phyloP scores from a whole-genome alignment of 2,113 vertebrate species.

The Alectura lathami region DNA sequence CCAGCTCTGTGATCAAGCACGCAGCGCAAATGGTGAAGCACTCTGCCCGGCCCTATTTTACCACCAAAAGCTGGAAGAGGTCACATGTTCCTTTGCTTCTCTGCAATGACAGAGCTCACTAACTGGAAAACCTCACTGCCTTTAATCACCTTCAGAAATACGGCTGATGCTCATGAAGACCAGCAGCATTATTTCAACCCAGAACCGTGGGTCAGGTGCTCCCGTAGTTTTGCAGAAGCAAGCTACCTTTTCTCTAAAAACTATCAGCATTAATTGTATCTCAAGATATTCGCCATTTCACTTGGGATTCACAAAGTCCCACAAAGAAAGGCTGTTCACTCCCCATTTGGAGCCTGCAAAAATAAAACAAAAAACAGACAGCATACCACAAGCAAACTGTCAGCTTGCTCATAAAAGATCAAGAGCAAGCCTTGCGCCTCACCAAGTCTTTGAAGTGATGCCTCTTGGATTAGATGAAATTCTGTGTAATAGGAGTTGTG shows the following conservation, averaged over 20 bases:
- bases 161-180: background rate
- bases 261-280: background rate
- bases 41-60: background rate
- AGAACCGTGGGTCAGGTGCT: background rate
- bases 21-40: background rate
- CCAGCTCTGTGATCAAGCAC: background rate
- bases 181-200: background rate
- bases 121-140: background rate
- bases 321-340: background rate
- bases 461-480: conserved; percentile 50
- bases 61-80: background rate
- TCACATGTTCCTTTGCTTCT: background rate
- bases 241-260: background rate
- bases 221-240: background rate
- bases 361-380: conserved; percentile 20
- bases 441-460: conserved; percentile 64
- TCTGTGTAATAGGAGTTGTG: conserved; percentile 18
- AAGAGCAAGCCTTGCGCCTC: conserved; percentile 25
- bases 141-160: background rate
- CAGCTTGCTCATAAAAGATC: conserved; percentile 62
- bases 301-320: background rate
- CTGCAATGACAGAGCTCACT: background rate
- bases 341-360: conserved; percentile 1
- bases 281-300: background rate
- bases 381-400: conserved; percentile 61